Percentiles rank a stretch among this genome's conserved stretches.
These are phyloP conservation scores for Phalacrocorax pelagicus DNA, from an alignment of 2,113 vertebrate genomes.

Conservation along the genomic window DNA sequence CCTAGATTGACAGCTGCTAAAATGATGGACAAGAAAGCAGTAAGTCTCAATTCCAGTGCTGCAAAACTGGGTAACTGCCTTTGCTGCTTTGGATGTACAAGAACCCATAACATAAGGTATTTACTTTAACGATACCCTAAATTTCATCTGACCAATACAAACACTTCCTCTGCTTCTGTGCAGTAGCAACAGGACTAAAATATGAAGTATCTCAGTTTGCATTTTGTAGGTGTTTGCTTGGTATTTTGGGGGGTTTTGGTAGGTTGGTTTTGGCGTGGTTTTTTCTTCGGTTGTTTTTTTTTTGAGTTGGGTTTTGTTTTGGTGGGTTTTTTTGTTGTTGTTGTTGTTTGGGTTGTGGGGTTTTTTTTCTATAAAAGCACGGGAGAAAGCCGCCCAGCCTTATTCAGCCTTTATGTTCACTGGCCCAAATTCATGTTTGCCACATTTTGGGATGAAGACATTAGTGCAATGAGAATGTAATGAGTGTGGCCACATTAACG, in stretches of 20 bases:
- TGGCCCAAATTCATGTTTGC: neutral
- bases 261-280: too few relatives aligned
- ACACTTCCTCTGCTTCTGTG: neutral
- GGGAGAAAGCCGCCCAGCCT: neutral
- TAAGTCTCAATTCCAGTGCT: neutral
- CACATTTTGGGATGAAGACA: neutral
- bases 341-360: too few relatives aligned
- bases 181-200: neutral
- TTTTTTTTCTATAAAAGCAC: neutral
- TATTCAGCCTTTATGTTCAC: neutral
- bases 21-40: neutral
- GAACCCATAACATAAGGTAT: neutral
- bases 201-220: neutral
- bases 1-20: neutral
- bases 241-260: too few relatives aligned
- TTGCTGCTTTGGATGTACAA: neutral
- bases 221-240: neutral
- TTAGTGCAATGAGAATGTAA: neutral
- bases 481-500: neutral
- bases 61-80: neutral
- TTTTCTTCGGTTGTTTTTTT: too few relatives aligned
- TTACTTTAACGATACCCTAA: neutral
- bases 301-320: too few relatives aligned
- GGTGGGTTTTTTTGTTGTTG: too few relatives aligned
- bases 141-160: neutral